Evolutionary conservation across 2,888 invertebrate species (phyloP).

Genomic region (Eristalis intricaria): DNA sequence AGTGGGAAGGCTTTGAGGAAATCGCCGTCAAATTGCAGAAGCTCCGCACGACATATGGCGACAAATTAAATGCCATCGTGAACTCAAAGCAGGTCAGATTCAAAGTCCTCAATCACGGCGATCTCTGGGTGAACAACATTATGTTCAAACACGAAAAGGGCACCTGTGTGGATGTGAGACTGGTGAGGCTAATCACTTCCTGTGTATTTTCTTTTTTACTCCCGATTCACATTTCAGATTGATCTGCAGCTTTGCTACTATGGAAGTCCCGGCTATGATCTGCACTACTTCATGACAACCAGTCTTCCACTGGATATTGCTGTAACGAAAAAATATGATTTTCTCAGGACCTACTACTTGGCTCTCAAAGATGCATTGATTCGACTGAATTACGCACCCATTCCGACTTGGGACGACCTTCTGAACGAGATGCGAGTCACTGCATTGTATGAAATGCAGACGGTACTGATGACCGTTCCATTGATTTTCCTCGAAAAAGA

Average conservation of each 20-base stretch:
- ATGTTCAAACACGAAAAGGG: constrained; percentile 78
- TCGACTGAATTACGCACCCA: neutral
- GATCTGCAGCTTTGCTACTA: constrained; percentile 13
- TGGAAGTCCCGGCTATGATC: constrained; percentile 2
- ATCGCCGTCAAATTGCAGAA: constrained; percentile 3
- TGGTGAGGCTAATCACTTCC: constrained; percentile 74
- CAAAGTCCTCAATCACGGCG: constrained; percentile 80
- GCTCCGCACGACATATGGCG: neutral
- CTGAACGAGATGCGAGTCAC: constrained; percentile 35
- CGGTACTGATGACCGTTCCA: neutral
- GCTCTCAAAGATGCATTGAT: neutral
- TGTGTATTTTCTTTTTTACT: neutral
- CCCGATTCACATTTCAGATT: neutral
- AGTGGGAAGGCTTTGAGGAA: constrained; percentile 15
- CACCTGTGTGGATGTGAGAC: constrained; percentile 76
- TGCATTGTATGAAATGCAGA: constrained; percentile 38
- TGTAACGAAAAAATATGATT: constrained; percentile 1
- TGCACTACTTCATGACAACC: constrained; percentile 11
- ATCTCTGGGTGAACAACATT: constrained; percentile 81
- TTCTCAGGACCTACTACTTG: constrained; percentile 2
- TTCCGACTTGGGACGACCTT: constrained; percentile 41
- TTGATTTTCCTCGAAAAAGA: neutral
- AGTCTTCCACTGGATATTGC: neutral
- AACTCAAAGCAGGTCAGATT: neutral
- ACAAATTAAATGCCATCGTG: neutral